A percentile compares a stretch with the other conserved stretches of the same genome.
Conservation (phyloP, 2,888 invertebrate genomes). For the Drosophila lacicola region DNA sequence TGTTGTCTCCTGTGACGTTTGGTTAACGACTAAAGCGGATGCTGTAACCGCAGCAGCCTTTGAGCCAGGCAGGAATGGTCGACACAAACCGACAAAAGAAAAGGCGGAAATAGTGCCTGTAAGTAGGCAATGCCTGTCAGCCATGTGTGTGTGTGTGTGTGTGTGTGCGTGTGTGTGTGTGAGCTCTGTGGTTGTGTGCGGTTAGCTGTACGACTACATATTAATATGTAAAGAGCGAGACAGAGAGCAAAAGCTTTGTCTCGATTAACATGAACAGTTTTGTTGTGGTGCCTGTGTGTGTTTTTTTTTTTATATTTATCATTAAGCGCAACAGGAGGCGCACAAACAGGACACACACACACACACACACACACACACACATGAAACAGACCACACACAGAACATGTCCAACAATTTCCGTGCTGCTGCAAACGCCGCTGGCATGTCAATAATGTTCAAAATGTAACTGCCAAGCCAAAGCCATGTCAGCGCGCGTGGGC, state of each 20-base stretch:
- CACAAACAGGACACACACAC: constrained; percentile 10
- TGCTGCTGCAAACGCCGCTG: constrained; percentile 66
- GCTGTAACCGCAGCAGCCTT: constrained; percentile 61
- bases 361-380: constrained; percentile 9
- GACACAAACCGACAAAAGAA: constrained; percentile 67
- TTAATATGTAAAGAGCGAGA: constrained; percentile 20
- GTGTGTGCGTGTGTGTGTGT: constrained; percentile 13
- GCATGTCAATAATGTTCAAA: constrained; percentile 80
- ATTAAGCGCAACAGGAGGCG: constrained; percentile 75
- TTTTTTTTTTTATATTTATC: constrained; percentile 52
- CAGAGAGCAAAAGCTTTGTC: constrained; percentile 66
- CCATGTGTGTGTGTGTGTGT: neutral
- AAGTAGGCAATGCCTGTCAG: constrained; percentile 64
- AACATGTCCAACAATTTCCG: constrained; percentile 64
- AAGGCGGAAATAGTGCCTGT: constrained; percentile 78
- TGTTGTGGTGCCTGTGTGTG: constrained; percentile 11
- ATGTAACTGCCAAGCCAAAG: constrained; percentile 63
- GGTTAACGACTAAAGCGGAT: constrained; percentile 64
- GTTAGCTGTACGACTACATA: constrained; percentile 32
- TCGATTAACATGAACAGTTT: constrained; percentile 78
- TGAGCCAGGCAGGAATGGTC: constrained; percentile 10
- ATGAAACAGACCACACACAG: constrained; percentile 9
- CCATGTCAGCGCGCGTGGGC: constrained; percentile 38
- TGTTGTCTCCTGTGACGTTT: constrained; percentile 61
- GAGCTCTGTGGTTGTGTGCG: neutral